phyloP scores from a whole-genome alignment of 2,113 vertebrate genomes.

The Cromileptes altivelis region DNA sequence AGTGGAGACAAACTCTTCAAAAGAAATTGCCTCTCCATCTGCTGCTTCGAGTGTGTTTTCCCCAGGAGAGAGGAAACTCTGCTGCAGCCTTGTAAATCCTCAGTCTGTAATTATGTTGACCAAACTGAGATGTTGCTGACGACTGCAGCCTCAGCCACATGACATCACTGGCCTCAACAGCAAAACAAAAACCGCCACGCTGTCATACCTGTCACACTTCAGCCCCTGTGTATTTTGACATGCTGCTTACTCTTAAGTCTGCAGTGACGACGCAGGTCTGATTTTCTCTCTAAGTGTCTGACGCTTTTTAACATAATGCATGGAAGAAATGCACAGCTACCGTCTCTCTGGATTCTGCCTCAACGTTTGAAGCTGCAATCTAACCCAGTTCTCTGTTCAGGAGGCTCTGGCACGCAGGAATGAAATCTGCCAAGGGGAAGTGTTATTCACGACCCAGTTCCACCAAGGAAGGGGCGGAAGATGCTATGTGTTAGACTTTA shows the following conservation, averaged over 20 bases:
- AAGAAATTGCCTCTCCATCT: constrained; percentile 3
- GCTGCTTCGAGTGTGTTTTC: constrained; percentile 9
- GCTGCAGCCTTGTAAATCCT: constrained; percentile 8
- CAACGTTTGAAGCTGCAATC: constrained; percentile 32
- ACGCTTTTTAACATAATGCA: constrained; percentile 11
- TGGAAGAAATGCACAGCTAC: constrained; percentile 24
- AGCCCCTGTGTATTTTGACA: constrained; percentile 25
- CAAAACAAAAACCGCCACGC: neutral
- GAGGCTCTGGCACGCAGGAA: neutral
- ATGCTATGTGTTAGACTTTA: constrained; percentile 12
- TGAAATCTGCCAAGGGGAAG: constrained; percentile 32
- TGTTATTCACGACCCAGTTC: constrained; percentile 63
- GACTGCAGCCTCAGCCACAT: constrained; percentile 6
- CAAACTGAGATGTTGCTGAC: constrained; percentile 33
- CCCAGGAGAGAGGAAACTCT: neutral
- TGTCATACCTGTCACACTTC: constrained; percentile 31
- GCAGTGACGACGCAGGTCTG: neutral
- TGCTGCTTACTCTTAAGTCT: constrained; percentile 23
- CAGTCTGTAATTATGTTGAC: constrained; percentile 16
- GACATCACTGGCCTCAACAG: constrained; percentile 23
- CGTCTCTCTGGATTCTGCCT: neutral
- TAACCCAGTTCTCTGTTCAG: constrained; percentile 47
- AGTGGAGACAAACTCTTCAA: constrained; percentile 1
- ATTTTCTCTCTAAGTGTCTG: neutral
- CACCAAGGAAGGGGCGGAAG: constrained; percentile 16